Evolutionary conservation across 2,113 vertebrate genomes (phyloP).

Genomic region (Callospermophilus lateralis): DNA sequence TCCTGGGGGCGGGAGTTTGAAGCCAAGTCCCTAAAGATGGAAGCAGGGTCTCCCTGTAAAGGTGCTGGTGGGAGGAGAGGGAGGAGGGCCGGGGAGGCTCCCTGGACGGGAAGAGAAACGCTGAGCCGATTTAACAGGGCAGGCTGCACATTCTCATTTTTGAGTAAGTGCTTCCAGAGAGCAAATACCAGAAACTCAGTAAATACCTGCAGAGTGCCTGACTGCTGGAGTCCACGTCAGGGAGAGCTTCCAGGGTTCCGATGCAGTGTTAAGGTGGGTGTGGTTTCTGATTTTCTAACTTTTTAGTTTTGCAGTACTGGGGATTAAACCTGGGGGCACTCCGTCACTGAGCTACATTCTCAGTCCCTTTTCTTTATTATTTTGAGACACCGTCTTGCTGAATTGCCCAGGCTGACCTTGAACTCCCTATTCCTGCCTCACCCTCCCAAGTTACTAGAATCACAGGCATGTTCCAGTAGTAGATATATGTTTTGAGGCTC

Average conservation of each 20-base stretch:
- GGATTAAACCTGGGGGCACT: too few relatives aligned
- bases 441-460: not conserved
- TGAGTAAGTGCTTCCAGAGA: not conserved
- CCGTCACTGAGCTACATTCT: too few relatives aligned
- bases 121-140: not conserved
- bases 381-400: too few relatives aligned
- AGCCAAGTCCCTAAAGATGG: not conserved
- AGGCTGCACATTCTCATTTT: not conserved
- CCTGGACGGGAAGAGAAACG: not conserved
- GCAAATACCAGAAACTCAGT: not conserved
- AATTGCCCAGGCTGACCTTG: too few relatives aligned
- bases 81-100: not conserved
- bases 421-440: too few relatives aligned
- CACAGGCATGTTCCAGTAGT: too few relatives aligned
- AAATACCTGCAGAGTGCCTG: not conserved
- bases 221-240: not conserved
- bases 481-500: not conserved
- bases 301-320: too few relatives aligned
- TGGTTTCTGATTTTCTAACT: too few relatives aligned
- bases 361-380: too few relatives aligned
- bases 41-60: not conserved
- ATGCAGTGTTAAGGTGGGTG: not conserved
- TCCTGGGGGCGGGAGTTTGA: not conserved
- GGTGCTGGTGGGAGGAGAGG: not conserved
- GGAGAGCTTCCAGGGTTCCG: not conserved